Evolutionary conservation across 2,888 invertebrate genomes (phyloP).

Genomic region (Sarcophaga caerulescens): DNA sequence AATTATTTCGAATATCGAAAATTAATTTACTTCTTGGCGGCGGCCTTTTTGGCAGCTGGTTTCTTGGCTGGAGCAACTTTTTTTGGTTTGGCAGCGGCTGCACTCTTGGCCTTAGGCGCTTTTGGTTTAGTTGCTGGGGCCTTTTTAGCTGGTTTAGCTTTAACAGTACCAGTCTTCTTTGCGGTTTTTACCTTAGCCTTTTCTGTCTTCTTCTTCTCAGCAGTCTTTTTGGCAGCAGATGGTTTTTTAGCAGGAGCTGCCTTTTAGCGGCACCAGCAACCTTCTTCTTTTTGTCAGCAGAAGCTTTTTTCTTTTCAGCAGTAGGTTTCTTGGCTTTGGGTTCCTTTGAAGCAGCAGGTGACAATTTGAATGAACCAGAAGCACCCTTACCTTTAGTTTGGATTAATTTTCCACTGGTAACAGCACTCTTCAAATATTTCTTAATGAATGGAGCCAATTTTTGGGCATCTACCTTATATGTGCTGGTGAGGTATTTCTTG

Average conservation of each 20-base stretch:
- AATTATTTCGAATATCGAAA: neutral
- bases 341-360: conserved; percentile 13
- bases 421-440: no score
- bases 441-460: no score
- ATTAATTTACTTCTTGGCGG: no score
- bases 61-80: conserved; percentile 2
- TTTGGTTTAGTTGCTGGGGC: neutral
- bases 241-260: conserved; percentile 4
- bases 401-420: conserved; percentile 77
- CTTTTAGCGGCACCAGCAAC: neutral
- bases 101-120: neutral
- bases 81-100: neutral
- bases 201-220: no score
- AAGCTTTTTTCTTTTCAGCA: neutral
- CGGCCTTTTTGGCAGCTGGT: no score
- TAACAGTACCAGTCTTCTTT: no score
- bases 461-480: no score
- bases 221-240: neutral
- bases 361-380: conserved; percentile 12
- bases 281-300: no score
- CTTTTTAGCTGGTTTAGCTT: no score
- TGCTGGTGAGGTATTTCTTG: no score
- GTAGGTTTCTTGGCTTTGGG: conserved; percentile 76
- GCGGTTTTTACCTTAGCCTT: no score
- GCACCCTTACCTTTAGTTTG: conserved; percentile 12